phyloP scores from a whole-genome alignment of 53 echinoderm and acorn worm species.

The Holothuria leucospilota region DNA sequence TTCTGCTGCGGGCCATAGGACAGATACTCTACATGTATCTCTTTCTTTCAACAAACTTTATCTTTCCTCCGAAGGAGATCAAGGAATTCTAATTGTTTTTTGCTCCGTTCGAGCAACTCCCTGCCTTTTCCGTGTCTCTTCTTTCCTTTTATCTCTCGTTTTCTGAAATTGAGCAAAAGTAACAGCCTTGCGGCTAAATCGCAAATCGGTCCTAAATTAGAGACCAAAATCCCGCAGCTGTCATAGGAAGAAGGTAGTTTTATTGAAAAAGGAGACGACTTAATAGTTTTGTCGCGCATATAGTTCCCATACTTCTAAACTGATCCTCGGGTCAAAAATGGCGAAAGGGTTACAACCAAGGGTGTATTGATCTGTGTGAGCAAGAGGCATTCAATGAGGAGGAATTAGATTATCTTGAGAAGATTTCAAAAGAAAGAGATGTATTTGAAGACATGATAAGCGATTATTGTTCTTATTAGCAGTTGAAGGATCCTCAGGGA shows the following conservation, averaged over 20 bases:
- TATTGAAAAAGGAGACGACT: conserved; percentile 35
- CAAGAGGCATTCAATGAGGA: conserved; percentile 30
- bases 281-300: conserved; percentile 32
- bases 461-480: conserved; percentile 20
- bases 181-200: conserved; percentile 38
- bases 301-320: conserved; percentile 2
- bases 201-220: conserved; percentile 41
- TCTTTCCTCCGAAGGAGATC: conserved; percentile 17
- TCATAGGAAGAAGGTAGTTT: conserved; percentile 25
- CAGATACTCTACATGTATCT: conserved; percentile 19
- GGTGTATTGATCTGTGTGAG: conserved; percentile 39
- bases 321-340: conserved; percentile 45
- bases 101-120: conserved; percentile 32
- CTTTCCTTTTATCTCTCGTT: conserved; percentile 17
- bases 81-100: conserved; percentile 45
- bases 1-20: conserved; percentile 30
- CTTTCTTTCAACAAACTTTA: conserved; percentile 19
- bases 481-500: conserved; percentile 26
- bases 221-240: conserved; percentile 39
- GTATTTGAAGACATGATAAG: conserved; percentile 26
- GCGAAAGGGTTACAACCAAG: conserved; percentile 37
- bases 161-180: conserved; percentile 40
- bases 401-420: conserved; percentile 22
- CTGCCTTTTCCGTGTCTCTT: conserved; percentile 49
- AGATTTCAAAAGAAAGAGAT: conserved; percentile 23